These are phyloP conservation scores for Lamprologus callipterus DNA, from an alignment of 2,113 vertebrate species.

Conservation along the genomic window DNA sequence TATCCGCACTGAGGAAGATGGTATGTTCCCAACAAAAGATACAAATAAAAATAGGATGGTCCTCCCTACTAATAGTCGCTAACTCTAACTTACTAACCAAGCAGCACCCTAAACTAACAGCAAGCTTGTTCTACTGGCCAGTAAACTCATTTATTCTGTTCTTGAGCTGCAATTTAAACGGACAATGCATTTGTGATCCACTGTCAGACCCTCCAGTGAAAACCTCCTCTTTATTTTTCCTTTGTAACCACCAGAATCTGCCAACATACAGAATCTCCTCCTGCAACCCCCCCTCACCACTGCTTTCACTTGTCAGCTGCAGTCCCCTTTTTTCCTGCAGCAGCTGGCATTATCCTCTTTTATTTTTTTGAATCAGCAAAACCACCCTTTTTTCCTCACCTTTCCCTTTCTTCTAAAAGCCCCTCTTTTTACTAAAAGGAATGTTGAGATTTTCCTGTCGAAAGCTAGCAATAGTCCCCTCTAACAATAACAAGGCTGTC, in stretches of 20 bases:
- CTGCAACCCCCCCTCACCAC: background rate
- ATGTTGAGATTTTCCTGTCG: background rate
- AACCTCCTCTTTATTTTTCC: background rate
- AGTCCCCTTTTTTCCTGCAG: background rate
- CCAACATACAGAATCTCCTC: background rate
- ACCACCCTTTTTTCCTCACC: background rate
- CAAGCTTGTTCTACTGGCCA: background rate
- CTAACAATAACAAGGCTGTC: conserved; percentile 1
- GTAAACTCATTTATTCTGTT: background rate
- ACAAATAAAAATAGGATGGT: conserved; percentile 47
- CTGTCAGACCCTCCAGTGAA: background rate
- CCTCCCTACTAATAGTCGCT: conserved; percentile 32
- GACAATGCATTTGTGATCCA: background rate
- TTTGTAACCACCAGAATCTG: background rate
- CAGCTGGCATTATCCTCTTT: background rate
- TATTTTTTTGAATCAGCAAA: background rate
- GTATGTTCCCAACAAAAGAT: conserved; percentile 76
- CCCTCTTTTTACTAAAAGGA: background rate
- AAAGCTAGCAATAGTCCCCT: background rate
- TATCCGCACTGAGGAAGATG: conserved; percentile 97
- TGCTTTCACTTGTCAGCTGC: background rate
- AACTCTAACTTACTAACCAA: conserved; percentile 13
- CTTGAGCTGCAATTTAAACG: background rate
- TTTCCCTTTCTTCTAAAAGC: conserved; percentile 1
- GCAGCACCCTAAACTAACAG: conserved; percentile 13